Percentiles rank a stretch among this genome's conserved stretches.
Conservation (phyloP, 2,113 vertebrate species). For the Podiceps cristatus region DNA sequence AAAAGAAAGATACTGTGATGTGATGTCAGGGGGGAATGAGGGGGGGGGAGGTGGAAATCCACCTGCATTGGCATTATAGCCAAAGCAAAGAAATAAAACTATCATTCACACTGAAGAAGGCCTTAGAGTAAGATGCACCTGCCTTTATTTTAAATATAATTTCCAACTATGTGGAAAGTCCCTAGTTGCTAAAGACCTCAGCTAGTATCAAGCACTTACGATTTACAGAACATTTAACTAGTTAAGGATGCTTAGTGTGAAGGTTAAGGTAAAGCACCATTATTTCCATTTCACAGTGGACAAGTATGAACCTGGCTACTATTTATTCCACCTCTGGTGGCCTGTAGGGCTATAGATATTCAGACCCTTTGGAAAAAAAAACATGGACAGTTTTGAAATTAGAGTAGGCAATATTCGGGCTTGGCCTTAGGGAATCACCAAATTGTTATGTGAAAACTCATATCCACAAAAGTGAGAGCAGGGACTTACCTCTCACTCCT, state of each 20-base stretch:
- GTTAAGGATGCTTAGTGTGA: background rate
- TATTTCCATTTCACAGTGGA: background rate
- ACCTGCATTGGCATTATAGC: background rate
- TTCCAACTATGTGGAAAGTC: background rate
- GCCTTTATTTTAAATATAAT: background rate
- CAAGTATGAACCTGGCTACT: background rate
- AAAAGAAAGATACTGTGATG: background rate
- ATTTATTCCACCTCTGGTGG: background rate
- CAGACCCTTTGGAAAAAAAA: background rate
- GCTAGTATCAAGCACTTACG: background rate
- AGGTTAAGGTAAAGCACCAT: background rate
- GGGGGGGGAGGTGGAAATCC: background rate
- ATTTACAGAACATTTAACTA: background rate
- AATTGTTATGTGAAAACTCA: background rate
- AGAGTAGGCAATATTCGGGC: background rate
- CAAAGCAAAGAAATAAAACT: conserved; percentile 7
- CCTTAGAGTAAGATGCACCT: background rate
- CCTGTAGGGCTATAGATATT: background rate
- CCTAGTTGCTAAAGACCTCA: background rate
- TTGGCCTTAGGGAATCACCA: background rate
- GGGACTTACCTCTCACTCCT: background rate
- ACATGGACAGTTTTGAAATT: background rate
- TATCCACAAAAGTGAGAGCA: background rate
- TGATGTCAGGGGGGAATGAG: background rate
- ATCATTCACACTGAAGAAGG: background rate